Evolutionary conservation across 2,888 invertebrate genomes (phyloP).

Genomic region (Tinea trinotella): DNA sequence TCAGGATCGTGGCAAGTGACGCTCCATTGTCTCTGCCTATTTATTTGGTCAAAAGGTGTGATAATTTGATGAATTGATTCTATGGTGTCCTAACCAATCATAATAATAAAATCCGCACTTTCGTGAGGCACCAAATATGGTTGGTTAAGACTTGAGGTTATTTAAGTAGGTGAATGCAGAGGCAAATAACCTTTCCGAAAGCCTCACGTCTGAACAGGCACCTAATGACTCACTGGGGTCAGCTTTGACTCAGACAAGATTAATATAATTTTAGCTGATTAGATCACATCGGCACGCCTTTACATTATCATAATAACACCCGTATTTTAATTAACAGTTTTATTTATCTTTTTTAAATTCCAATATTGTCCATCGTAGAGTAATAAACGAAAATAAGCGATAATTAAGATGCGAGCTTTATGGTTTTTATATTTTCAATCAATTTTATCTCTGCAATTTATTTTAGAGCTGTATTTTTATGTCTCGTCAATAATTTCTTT

Average conservation of each 20-base stretch:
- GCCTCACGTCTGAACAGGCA: neutral
- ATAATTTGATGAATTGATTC: no score
- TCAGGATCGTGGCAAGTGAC: no score
- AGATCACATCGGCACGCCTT: conserved; percentile 9
- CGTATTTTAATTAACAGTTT: conserved; percentile 3
- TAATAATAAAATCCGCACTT: neutral
- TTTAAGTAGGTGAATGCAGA: no score
- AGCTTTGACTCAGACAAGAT: conserved; percentile 7
- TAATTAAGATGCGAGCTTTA: neutral
- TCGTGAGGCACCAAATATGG: neutral
- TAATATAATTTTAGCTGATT: conserved; percentile 13
- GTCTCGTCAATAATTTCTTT: neutral
- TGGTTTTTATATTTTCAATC: neutral
- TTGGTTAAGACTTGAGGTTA: neutral
- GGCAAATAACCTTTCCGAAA: neutral
- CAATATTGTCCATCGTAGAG: neutral
- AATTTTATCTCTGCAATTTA: neutral
- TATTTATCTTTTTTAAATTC: neutral
- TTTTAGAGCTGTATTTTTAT: neutral
- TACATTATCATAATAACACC: neutral
- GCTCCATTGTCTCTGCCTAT: no score
- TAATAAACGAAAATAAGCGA: conserved; percentile 4
- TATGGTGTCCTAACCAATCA: no score
- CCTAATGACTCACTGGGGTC: conserved; percentile 4
- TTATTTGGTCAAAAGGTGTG: no score